phyloP scores from a whole-genome alignment of 2,888 invertebrate genomes.

The Tetragonula carbonaria region DNA sequence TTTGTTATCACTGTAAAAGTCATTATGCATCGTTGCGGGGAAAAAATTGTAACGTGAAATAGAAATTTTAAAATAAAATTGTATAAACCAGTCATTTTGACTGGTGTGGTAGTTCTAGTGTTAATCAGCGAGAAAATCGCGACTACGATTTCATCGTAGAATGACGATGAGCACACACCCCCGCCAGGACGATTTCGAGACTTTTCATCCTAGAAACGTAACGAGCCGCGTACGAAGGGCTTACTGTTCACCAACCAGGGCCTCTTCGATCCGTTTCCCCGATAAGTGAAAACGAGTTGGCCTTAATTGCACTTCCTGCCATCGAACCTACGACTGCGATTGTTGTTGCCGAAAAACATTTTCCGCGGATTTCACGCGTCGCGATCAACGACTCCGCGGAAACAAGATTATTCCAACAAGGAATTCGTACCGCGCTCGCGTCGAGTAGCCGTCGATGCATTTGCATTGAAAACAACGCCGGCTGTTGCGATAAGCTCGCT shows the following conservation, averaged over 20 bases:
- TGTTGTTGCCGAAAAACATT: conserved; percentile 45
- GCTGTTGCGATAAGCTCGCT: not conserved
- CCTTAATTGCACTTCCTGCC: conserved; percentile 53
- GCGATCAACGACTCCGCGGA: conserved; percentile 30
- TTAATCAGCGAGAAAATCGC: conserved; percentile 7
- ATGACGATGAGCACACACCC: conserved; percentile 8
- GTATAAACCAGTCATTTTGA: too few relatives aligned
- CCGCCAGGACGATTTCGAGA: conserved; percentile 37
- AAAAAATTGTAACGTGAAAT: too few relatives aligned
- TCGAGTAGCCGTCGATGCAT: not conserved
- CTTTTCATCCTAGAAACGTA: conserved; percentile 48
- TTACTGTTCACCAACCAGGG: too few relatives aligned
- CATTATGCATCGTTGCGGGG: too few relatives aligned
- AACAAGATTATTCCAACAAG: not conserved
- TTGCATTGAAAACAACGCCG: conserved; percentile 7
- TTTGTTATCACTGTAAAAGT: too few relatives aligned
- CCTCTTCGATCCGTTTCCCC: conserved; percentile 34
- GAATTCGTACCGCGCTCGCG: conserved; percentile 12
- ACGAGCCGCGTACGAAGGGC: conserved; percentile 43
- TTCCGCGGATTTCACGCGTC: conserved; percentile 3
- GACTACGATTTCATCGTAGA: conserved; percentile 9
- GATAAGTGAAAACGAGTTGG: conserved; percentile 47
- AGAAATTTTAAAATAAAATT: too few relatives aligned
- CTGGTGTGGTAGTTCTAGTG: too few relatives aligned
- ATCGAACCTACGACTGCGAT: conserved; percentile 16